Evolutionary conservation across 2,888 invertebrate genomes (phyloP).

Genomic region (Cantharis flavilabris): DNA sequence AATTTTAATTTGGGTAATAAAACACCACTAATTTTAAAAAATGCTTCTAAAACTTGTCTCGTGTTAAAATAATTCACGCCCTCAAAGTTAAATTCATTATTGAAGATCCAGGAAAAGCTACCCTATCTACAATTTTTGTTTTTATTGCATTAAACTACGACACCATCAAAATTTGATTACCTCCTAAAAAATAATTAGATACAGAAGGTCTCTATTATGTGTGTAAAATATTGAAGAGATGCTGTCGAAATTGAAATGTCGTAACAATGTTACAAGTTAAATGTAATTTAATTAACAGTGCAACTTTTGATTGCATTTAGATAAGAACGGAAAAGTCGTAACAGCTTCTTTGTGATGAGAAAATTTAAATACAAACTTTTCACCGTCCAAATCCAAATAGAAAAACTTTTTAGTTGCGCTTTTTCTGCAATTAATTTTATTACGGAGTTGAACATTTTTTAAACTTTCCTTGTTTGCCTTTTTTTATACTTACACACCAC

Average conservation of each 20-base stretch:
- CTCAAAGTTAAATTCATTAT: slow-evolving; percentile 12
- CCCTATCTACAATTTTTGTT: slow-evolving; percentile 13
- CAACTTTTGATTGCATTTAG: neutral
- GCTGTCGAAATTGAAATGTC: neutral
- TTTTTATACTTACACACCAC: neutral
- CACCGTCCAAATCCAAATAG: neutral
- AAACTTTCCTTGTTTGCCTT: neutral
- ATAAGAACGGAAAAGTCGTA: neutral
- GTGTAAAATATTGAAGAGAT: neutral
- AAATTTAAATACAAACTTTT: neutral
- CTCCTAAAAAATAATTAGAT: slow-evolving; percentile 22
- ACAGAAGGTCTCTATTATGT: slow-evolving; percentile 5
- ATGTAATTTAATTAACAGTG: neutral
- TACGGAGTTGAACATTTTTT: neutral
- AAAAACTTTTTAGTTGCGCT: neutral
- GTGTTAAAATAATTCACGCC: slow-evolving; percentile 1
- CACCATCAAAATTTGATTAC: slow-evolving; percentile 31
- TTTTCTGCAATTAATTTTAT: neutral
- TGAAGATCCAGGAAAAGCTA: neutral
- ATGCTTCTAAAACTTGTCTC: neutral
- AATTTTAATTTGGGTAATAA: neutral
- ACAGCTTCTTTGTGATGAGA: neutral
- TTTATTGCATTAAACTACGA: slow-evolving; percentile 26
- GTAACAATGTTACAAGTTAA: neutral
- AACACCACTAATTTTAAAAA: neutral